Base-by-base conservation (phyloP, 1,140 invertebrate species). In the Danaus melanippus region DNA sequence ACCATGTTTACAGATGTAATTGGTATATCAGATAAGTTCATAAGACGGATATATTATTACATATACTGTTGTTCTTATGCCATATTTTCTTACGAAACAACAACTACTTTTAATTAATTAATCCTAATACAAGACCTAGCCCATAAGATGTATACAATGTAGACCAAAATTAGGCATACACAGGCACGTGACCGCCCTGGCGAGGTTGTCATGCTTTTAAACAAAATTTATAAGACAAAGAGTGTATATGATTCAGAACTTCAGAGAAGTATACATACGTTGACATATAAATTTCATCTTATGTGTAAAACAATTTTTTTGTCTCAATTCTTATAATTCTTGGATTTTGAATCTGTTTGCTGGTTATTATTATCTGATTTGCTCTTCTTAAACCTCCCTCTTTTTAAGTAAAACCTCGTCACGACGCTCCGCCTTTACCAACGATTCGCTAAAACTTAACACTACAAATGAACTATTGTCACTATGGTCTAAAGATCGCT, bases 21-120 rank as follows among this genome's bases (percentile, higher is more conserved):
- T 74, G 54, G 72, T 73, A 68, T 75, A 74, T 72, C 68, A 73
- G 76, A 77, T 57, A 45, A 62, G 56, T 83, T 84, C 84, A 85
- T 85, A 84, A 86, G 84, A 86, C 84, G 84, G 84, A 84, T 84
- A 79, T 79, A 79, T 80, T 75, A 74, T 76, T 82, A 76, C 78
- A 84, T 84, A 86, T 77, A 82, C 80, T 64, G 77, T 80, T 79
- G 79, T 82, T 76, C 62, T 68, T 72, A 66, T 76, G 58, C 71
- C 68, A 74, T 74, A 78, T 67, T 78, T 77, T 77, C 79, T 83
- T 84, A 86, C 71, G 84, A 86, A 86, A 86, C 84, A 82, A 82
- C 80, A 79, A 79, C 80, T 86, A 84, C 84, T 59, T 71, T 60
- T 76, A 66, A 64, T 66, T 70, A 73, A 71, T 73, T 78, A 82